Conservation (phyloP, 1,140 invertebrate species). For the Penaeus indicus region DNA sequence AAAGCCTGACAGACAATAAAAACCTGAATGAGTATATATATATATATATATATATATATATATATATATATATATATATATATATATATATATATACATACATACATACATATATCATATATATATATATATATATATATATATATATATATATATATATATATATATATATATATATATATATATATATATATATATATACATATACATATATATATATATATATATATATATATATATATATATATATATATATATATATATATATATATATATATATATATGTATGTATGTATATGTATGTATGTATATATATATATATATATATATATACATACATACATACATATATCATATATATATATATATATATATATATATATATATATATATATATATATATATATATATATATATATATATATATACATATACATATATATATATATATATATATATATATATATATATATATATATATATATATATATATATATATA, state of each 20-base stretch:
- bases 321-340: neutral
- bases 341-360: neutral
- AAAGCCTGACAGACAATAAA: too few relatives aligned
- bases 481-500: neutral
- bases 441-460: too few relatives aligned
- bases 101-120: too few relatives aligned
- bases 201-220: too few relatives aligned
- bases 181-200: slow-evolving; percentile 12
- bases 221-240: too few relatives aligned
- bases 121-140: slow-evolving; percentile 17
- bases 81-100: neutral
- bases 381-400: neutral
- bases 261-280: too few relatives aligned
- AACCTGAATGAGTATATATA: too few relatives aligned
- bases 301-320: too few relatives aligned
- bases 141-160: too few relatives aligned
- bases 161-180: slow-evolving; percentile 33
- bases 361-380: neutral
- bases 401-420: neutral
- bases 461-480: slow-evolving; percentile 2
- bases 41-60: slow-evolving; percentile 11
- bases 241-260: too few relatives aligned
- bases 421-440: slow-evolving; percentile 15
- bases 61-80: slow-evolving; percentile 36
- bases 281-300: too few relatives aligned